phyloP scores from a whole-genome alignment of 1,140 invertebrate genomes.

The Zophobas atratus region DNA sequence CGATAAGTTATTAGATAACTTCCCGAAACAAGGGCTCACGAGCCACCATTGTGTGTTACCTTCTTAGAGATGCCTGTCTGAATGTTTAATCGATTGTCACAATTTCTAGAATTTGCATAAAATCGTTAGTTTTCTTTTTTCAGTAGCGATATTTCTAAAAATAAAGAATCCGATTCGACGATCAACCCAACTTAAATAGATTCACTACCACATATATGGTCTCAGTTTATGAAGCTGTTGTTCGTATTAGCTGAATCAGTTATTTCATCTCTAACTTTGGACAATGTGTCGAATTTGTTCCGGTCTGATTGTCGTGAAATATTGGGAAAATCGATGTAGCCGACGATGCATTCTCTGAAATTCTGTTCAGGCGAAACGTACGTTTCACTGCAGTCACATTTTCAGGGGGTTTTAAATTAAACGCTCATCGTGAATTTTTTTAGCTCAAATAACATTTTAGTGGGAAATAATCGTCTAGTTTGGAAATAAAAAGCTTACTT shows the following conservation, averaged over 20 bases:
- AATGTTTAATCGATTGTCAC: constrained; percentile 3
- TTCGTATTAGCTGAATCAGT: constrained; percentile 12
- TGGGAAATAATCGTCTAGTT: too few relatives aligned
- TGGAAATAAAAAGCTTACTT: background rate
- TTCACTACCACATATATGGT: background rate
- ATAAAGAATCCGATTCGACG: background rate
- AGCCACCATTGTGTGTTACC: too few relatives aligned
- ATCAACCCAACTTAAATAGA: background rate
- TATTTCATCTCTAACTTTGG: constrained; percentile 18
- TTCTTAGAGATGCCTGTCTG: background rate
- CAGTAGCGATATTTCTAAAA: background rate
- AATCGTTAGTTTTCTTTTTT: background rate
- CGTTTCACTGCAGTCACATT: background rate
- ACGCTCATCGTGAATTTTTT: background rate
- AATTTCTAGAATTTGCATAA: constrained; percentile 4
- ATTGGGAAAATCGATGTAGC: constrained; percentile 13
- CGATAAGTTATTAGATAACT: too few relatives aligned
- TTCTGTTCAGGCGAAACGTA: background rate
- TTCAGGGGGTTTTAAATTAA: background rate
- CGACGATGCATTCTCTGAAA: constrained; percentile 17
- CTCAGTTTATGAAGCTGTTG: background rate
- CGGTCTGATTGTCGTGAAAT: constrained; percentile 17
- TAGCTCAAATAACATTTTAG: too few relatives aligned
- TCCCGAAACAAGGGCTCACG: too few relatives aligned
- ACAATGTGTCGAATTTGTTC: constrained; percentile 41